Base-by-base conservation (phyloP, 2,888 invertebrate species). In the Caradrina kadenii region DNA sequence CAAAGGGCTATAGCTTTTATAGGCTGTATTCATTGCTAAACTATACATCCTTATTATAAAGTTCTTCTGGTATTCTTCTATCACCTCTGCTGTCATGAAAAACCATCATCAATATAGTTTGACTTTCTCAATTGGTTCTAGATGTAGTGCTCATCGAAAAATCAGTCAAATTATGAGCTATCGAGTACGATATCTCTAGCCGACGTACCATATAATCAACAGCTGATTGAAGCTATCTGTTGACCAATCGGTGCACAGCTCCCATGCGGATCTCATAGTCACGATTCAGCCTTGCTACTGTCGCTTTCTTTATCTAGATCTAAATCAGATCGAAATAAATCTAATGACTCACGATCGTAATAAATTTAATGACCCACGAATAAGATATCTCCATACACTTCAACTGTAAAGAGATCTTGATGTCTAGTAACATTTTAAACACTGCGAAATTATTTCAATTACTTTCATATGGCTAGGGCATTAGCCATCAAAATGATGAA, bases 221-320 rank as follows among this genome's bases (percentile, higher is more conserved):
- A 71, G 61, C 59, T 64, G 75, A 72, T 72, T 54, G 35, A 62
- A 56, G 15, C 50, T 68, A 63, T 76, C 63, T 49, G 19, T 72
- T 59, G 56, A 71, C 79, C 79, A 69, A 49, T 69, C 63, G 10
- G 56, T 69, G 54, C 13, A 31, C 65, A 63, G 53, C 63, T 61
- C 63, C 60, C 26, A 60, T 64, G 56, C 76, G 61, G 64, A 76
- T 80, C 64, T 74, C 69, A 65, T 6, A 68, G 60, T 71, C 80
- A 82, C 72, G 80, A 78, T 66, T 67, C 60, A 70, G 62, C 73
- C 81, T 79, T 72, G 77, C 61, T n/a, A 54, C 65, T 59, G 62
- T 67, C 54, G 48, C 63, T 70, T 58, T 80, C 69, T 71, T 64
- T 69, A 80, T 77, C 80, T 77, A 70, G 62, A 79, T 72, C 58